Conservation (phyloP, 2,888 invertebrate genomes). For the Megaustenia siamemsis region DNA sequence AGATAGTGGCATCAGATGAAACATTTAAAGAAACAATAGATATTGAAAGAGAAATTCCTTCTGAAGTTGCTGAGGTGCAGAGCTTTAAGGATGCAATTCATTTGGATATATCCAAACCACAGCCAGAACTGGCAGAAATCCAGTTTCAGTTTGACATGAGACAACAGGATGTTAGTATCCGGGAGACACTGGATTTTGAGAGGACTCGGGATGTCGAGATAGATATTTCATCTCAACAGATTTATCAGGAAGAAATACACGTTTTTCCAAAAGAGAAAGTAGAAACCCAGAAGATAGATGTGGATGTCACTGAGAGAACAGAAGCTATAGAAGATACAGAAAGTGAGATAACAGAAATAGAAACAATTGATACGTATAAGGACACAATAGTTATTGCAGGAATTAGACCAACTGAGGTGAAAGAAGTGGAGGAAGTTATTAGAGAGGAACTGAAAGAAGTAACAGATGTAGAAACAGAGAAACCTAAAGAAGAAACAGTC, state of each 20-base stretch:
- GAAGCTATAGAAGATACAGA: slow-evolving; percentile 44
- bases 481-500: slow-evolving; percentile 59
- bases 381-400: slow-evolving; percentile 54
- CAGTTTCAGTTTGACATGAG: slow-evolving; percentile 41
- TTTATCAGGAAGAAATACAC: slow-evolving; percentile 58
- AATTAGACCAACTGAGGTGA: slow-evolving; percentile 55
- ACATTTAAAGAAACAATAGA: slow-evolving; percentile 34
- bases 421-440: slow-evolving; percentile 41
- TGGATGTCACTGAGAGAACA: slow-evolving; percentile 34
- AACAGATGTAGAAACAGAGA: slow-evolving; percentile 51
- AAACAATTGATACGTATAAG: slow-evolving; percentile 48
- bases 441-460: slow-evolving; percentile 26
- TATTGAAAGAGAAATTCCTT: slow-evolving; percentile 40
- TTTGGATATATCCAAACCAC: slow-evolving; percentile 53
- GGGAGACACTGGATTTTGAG: slow-evolving; percentile 53
- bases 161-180: slow-evolving; percentile 46
- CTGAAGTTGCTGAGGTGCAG: slow-evolving; percentile 44
- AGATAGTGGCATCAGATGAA: slow-evolving; percentile 31
- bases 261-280: slow-evolving; percentile 58
- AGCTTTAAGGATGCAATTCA: slow-evolving; percentile 55
- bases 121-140: slow-evolving; percentile 57
- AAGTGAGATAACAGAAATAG: slow-evolving; percentile 53
- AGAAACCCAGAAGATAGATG: slow-evolving; percentile 48
- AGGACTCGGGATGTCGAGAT: slow-evolving; percentile 45
- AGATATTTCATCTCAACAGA: slow-evolving; percentile 41